These are phyloP conservation scores for Physocephala rufipes DNA, from an alignment of 2,888 invertebrate species.

Conservation along the genomic window DNA sequence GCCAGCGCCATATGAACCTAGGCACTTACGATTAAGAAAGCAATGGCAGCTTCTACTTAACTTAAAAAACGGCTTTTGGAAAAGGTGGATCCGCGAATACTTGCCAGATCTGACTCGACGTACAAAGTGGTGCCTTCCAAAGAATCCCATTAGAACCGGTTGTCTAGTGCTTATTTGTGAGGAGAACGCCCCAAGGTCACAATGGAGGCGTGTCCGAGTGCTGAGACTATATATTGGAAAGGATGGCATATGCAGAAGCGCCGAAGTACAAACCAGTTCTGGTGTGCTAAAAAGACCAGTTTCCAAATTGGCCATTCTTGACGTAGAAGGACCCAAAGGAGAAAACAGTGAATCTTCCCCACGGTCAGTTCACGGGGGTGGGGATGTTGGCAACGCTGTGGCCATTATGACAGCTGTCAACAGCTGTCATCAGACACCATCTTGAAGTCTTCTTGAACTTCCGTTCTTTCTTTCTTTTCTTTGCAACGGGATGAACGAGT, in stretches of 20 bases:
- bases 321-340: constrained; percentile 11
- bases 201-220: constrained; percentile 30
- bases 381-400: constrained; percentile 29
- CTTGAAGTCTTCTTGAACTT: no score
- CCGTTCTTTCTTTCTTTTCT: no score
- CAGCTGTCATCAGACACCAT: no score
- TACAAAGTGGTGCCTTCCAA: constrained; percentile 34
- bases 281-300: constrained; percentile 29
- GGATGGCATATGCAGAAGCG: constrained; percentile 25
- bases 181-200: constrained; percentile 17
- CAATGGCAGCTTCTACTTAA: constrained; percentile 20
- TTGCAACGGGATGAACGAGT: no score
- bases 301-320: constrained; percentile 32
- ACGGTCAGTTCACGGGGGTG: constrained; percentile 37
- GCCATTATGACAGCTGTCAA: background rate
- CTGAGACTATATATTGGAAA: constrained; percentile 14
- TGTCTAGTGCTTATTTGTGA: constrained; percentile 33
- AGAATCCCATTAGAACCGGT: constrained; percentile 19
- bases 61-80: constrained; percentile 23
- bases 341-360: constrained; percentile 20
- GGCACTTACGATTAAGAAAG: background rate
- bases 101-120: constrained; percentile 33
- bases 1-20: constrained; percentile 19
- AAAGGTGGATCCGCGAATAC: constrained; percentile 30
- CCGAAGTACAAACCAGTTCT: constrained; percentile 16